Base-by-base conservation (phyloP, 2,888 invertebrate genomes). In the Yponomeuta plumbellus region DNA sequence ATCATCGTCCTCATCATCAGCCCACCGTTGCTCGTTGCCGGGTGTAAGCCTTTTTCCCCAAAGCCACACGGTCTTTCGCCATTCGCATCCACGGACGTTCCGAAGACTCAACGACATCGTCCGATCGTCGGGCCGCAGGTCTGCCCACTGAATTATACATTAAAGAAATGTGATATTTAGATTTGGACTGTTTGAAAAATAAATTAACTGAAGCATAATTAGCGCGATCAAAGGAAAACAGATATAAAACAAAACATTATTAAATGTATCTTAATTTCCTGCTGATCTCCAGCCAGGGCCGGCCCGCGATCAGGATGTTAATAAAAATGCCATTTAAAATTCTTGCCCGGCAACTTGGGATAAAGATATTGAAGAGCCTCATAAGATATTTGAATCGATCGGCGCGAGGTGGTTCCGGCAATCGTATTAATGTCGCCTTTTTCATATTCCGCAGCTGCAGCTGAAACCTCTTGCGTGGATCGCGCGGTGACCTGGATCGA, bases 281-380 rank as follows among this genome's bases (percentile, higher is more conserved):
- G 44, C 13, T 17, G 17, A 17, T 52, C 13, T 17, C 44, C 17
- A 17, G 4, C 44, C 17, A 3, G 17, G 13, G 3, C 44, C 17
- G 17, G 13, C 44, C 44, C 3, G 1, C 17, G 17, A 3, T 17
- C 44, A 17, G 44, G 44, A 17, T 3, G 44, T 52, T 52, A 52
- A 52, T 52, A 52, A 52, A 52, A 52, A 52, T 52, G 44, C 44
- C 17, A 52, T 52, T 52, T 52, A 52, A 52, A 52, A 52, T 52
- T 52, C 44, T 13, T 17, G 17, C 44, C 44, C 17, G 17, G 17
- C 17, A 17, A 13, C 44, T 17, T 5, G 44, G 17, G 44, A 34
- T 34, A 6, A 2, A 26, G 26, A 26, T 26, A 26, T 26, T 26
- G 4, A 26, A 34, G 34, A 34, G 34, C 8, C 34, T 17, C 44